Conservation (phyloP, 1,140 invertebrate genomes). For the Latrodectus geometricus region DNA sequence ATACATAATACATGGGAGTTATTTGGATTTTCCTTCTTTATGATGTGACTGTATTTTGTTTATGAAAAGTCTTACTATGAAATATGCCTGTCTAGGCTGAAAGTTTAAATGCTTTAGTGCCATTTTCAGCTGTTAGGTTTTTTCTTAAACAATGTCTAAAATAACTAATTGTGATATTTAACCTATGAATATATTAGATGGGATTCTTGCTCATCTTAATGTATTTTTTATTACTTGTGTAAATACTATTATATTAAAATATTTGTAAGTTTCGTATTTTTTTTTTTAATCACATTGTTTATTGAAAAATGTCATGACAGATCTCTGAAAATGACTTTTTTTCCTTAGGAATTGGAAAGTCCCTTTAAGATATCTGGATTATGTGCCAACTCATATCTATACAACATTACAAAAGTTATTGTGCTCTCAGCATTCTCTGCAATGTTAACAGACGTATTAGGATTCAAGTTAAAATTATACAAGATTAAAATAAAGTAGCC, state of each 20-base stretch:
- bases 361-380: conserved; percentile 97
- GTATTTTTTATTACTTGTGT: no score
- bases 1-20: no score
- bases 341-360: conserved; percentile 91
- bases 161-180: no score
- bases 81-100: no score
- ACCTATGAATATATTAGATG: neutral
- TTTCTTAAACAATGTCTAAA: no score
- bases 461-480: conserved; percentile 96
- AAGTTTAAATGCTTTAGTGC: no score
- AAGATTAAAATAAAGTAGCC: conserved; percentile 82
- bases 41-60: no score
- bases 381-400: conserved; percentile 94
- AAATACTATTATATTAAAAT: neutral
- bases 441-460: conserved; percentile 92
- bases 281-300: conserved; percentile 4
- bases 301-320: no score
- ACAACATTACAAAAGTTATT: conserved; percentile 95
- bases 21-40: no score
- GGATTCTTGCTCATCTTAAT: neutral
- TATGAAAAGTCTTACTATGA: no score
- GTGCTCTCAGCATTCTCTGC: conserved; percentile 94
- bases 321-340: no score
- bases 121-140: no score
- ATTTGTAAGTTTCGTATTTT: neutral